These are phyloP conservation scores for Mormyrus hasselquistii DNA, from an alignment of 2,797 vertebrate species.

Conservation along the genomic window DNA sequence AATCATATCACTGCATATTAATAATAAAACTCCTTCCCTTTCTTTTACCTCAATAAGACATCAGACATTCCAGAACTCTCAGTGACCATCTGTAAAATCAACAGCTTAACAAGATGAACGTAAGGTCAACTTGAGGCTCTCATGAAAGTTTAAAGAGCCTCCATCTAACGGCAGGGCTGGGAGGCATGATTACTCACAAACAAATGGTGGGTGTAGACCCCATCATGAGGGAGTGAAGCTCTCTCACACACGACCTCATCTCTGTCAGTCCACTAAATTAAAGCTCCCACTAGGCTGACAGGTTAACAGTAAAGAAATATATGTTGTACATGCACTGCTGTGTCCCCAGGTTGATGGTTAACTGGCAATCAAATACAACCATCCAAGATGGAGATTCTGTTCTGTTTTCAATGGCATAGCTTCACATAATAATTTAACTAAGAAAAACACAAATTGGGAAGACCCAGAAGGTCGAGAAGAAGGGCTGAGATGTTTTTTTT, in stretches of 20 bases:
- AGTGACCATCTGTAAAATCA: neutral
- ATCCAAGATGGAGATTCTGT: neutral
- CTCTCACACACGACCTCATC: neutral
- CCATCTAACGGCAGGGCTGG: neutral
- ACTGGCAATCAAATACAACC: neutral
- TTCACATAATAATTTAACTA: neutral
- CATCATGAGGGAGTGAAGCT: neutral
- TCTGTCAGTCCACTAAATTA: neutral
- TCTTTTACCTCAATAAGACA: neutral
- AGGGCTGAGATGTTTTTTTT: neutral
- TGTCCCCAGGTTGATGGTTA: neutral
- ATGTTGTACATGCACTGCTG: neutral
- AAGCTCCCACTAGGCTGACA: neutral
- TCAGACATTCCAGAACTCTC: neutral
- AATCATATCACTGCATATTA: neutral
- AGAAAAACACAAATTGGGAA: neutral
- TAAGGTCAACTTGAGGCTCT: neutral
- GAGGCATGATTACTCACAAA: neutral
- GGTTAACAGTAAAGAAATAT: neutral
- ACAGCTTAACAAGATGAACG: neutral
- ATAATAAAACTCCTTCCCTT: neutral
- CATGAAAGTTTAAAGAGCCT: neutral
- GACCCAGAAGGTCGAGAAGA: neutral
- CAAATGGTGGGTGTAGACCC: neutral
- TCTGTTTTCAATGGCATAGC: neutral